These are phyloP conservation scores for Elaphurus davidianus DNA, from an alignment of 2,113 vertebrate genomes.

Conservation along the genomic window DNA sequence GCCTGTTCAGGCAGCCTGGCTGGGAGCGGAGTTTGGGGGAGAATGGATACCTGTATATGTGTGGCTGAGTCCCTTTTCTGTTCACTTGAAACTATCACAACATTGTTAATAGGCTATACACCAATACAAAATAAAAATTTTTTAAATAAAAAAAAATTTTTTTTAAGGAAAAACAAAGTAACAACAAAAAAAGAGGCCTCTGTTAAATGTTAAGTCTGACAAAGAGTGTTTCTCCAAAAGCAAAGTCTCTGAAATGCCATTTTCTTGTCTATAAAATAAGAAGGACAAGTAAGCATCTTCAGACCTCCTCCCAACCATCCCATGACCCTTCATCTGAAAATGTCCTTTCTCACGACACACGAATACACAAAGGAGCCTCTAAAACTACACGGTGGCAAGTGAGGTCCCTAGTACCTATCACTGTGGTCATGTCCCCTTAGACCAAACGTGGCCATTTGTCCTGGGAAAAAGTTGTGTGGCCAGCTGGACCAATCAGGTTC, in stretches of 20 bases:
- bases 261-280: neutral
- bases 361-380: neutral
- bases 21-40: too few species aligned
- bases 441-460: neutral
- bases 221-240: neutral
- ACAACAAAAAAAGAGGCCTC: neutral
- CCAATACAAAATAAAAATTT: too few species aligned
- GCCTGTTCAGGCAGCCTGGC: neutral
- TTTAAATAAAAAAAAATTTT: too few species aligned
- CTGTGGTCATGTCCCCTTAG: neutral
- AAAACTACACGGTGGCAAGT: neutral
- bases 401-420: neutral
- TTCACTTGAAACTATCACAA: too few species aligned
- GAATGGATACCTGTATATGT: too few species aligned
- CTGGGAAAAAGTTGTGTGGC: neutral
- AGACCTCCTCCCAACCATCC: neutral
- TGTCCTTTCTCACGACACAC: accelerated
- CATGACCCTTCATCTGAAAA: neutral
- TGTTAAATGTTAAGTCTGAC: neutral
- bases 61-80: too few species aligned
- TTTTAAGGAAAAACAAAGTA: too few species aligned
- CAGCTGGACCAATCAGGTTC: neutral
- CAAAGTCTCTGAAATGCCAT: neutral
- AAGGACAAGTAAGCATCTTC: neutral
- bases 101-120: too few species aligned